Conservation (phyloP, 2,888 invertebrate species). For the Allygus modestus region DNA sequence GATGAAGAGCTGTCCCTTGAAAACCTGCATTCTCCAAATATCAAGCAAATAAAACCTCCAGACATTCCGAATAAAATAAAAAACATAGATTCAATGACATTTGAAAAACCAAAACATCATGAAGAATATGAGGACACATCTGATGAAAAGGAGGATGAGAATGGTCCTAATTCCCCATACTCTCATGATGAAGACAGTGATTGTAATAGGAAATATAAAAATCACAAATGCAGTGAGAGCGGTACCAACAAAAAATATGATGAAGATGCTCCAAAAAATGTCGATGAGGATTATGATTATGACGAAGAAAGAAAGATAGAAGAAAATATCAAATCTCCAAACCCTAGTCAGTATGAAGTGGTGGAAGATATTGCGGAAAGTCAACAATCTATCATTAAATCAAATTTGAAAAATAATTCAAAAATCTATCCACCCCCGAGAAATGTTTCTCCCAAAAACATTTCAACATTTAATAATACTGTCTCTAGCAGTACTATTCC, state of each 20-base stretch:
- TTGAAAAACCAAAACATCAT: slow-evolving; percentile 62
- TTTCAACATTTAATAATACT: neutral
- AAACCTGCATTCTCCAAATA: slow-evolving; percentile 67
- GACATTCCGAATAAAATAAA: slow-evolving; percentile 70
- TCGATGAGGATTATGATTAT: slow-evolving; percentile 63
- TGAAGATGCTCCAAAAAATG: slow-evolving; percentile 46
- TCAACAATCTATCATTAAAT: slow-evolving; percentile 49
- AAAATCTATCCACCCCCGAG: neutral
- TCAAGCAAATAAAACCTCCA: slow-evolving; percentile 76
- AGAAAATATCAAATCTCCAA: slow-evolving; percentile 74
- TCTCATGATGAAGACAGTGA: slow-evolving; percentile 64
- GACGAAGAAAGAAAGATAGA: slow-evolving; percentile 74
- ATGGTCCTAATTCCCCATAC: slow-evolving; percentile 29
- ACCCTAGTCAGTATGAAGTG: slow-evolving; percentile 62
- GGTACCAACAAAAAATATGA: slow-evolving; percentile 59
- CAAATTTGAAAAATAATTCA: slow-evolving; percentile 33
- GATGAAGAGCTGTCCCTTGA: slow-evolving; percentile 66
- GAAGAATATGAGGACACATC: slow-evolving; percentile 66
- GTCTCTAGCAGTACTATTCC: neutral
- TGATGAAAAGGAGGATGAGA: slow-evolving; percentile 63
- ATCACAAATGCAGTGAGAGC: slow-evolving; percentile 60
- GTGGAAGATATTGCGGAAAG: slow-evolving; percentile 64
- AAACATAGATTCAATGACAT: slow-evolving; percentile 67
- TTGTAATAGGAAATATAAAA: slow-evolving; percentile 56
- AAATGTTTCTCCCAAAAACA: slow-evolving; percentile 1